These are phyloP conservation scores for Sylvia atricapilla DNA, from an alignment of 2,113 vertebrate species.

Conservation along the genomic window DNA sequence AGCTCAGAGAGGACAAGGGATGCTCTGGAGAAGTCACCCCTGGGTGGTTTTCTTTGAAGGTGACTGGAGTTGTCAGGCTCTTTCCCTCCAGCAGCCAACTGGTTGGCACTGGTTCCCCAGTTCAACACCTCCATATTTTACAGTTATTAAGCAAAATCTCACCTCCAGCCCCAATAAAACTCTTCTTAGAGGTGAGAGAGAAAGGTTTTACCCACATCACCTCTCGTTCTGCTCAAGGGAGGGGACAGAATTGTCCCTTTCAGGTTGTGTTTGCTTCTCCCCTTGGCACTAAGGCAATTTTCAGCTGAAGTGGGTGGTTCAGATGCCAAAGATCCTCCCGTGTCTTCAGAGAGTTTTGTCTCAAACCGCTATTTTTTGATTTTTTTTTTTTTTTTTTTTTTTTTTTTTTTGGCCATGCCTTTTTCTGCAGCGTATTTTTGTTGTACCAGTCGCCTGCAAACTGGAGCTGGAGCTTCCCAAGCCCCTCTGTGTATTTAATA, in stretches of 20 bases:
- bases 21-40: neutral
- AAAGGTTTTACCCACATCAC: neutral
- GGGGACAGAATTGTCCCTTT: neutral
- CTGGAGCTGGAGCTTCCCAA: neutral
- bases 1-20: neutral
- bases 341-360: neutral
- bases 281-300: neutral
- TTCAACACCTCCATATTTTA: neutral
- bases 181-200: neutral
- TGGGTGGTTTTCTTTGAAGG: neutral
- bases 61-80: neutral
- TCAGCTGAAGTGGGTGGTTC: neutral
- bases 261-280: neutral
- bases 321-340: neutral
- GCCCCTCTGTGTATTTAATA: neutral
- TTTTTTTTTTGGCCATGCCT: neutral
- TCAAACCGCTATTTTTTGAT: neutral
- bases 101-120: neutral
- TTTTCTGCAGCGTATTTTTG: neutral
- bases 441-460: neutral
- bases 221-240: neutral
- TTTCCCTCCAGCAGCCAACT: neutral
- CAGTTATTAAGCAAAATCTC: neutral
- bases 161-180: neutral
- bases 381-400: neutral